A percentile compares a stretch with the other conserved stretches of the same genome.
These are phyloP conservation scores for Sciurus carolinensis DNA, from an alignment of 2,797 vertebrate genomes.

Conservation along the genomic window DNA sequence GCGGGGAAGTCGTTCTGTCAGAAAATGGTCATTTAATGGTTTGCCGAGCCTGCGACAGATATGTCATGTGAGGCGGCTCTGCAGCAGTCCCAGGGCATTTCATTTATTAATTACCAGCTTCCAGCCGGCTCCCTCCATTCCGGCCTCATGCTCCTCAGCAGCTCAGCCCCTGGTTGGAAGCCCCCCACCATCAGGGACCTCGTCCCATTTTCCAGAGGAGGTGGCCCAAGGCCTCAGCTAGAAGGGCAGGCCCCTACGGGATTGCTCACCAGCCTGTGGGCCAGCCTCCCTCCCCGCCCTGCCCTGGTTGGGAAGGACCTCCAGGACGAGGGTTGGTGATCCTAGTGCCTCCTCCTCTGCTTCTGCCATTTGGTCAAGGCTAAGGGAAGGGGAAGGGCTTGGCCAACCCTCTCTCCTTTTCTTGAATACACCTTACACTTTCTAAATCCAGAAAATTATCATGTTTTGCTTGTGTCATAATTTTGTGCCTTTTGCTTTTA, in stretches of 20 bases:
- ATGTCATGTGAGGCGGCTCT: conserved; percentile 93
- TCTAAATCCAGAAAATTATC: background rate
- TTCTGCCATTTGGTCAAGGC: too few species aligned
- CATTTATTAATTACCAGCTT: conserved; percentile 94
- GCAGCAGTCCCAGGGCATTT: conserved; percentile 92
- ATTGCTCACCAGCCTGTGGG: too few species aligned
- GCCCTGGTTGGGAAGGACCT: too few species aligned
- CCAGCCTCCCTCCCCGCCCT: background rate
- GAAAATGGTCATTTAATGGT: conserved; percentile 96
- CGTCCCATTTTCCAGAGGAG: conserved; percentile 70
- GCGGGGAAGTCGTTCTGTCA: conserved; percentile 93
- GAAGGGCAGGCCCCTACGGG: background rate
- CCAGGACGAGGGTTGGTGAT: too few species aligned
- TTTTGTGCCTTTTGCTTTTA: conserved; percentile 25
- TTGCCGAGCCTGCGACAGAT: conserved; percentile 94
- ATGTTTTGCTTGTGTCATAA: background rate
- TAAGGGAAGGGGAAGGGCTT: background rate
- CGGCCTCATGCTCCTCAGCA: conserved; percentile 55
- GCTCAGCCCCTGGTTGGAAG: background rate
- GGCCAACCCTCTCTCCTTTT: background rate
- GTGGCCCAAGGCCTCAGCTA: background rate
- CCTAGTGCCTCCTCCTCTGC: background rate
- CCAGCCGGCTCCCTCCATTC: conserved; percentile 74
- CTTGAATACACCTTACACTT: background rate
- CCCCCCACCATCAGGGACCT: background rate